Conservation (phyloP, 2,113 vertebrate genomes). For the Panthera tigris region DNA sequence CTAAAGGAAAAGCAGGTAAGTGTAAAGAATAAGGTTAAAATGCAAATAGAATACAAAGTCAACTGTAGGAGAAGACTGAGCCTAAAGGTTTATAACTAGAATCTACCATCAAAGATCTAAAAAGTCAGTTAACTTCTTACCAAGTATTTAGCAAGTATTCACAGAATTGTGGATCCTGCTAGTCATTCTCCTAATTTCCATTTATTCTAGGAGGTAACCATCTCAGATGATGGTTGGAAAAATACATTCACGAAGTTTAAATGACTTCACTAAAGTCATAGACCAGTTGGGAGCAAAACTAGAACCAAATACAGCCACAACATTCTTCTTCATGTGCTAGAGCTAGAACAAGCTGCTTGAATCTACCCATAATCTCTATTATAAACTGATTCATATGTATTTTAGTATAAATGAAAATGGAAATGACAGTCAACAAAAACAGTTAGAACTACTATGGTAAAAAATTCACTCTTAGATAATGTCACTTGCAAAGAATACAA, state of each 20-base stretch:
- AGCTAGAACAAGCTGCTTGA: neutral
- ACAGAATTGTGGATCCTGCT: neutral
- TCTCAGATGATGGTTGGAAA: neutral
- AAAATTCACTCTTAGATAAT: conserved; percentile 15
- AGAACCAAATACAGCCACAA: neutral
- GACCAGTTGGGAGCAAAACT: neutral
- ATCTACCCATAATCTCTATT: neutral
- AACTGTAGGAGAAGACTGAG: neutral
- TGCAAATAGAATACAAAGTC: conserved; percentile 28
- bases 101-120: neutral
- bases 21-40: neutral
- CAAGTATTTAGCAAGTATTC: conserved; percentile 13
- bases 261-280: neutral
- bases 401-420: neutral
- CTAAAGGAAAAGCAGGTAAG: neutral
- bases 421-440: neutral
- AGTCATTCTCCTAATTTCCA: neutral
- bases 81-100: neutral
- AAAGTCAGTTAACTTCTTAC: neutral
- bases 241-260: conserved; percentile 11
- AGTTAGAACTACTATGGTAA: neutral
- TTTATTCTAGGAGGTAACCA: neutral
- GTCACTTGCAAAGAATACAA: conserved; percentile 2
- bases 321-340: neutral
- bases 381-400: neutral